Evolutionary conservation across 2,888 invertebrate genomes (phyloP).

Genomic region (Masnerella sp.): DNA sequence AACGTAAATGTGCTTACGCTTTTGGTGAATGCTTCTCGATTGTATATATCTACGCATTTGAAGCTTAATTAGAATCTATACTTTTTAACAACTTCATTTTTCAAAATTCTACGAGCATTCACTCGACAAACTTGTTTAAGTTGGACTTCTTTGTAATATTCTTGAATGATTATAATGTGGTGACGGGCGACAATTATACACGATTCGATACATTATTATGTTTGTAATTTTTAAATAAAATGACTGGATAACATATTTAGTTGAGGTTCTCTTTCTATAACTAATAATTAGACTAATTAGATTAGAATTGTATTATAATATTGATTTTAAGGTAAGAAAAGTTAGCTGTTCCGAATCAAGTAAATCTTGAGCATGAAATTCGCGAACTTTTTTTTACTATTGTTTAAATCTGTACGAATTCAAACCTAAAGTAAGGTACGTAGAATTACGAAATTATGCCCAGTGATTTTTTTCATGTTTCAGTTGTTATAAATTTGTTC

Average conservation of each 20-base stretch:
- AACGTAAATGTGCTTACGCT: constrained; percentile 54
- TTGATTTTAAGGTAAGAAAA: no score
- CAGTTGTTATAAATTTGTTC: no score
- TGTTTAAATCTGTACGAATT: no score
- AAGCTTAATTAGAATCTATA: constrained; percentile 37
- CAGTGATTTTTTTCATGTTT: no score
- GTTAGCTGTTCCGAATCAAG: no score
- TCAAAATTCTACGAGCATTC: constrained; percentile 37
- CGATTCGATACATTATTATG: constrained; percentile 32
- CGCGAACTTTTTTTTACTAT: no score
- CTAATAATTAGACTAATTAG: constrained; percentile 15
- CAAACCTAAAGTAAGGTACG: constrained; percentile 21
- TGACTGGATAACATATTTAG: constrained; percentile 38
- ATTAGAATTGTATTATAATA: no score
- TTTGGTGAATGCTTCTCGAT: constrained; percentile 54
- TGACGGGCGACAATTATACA: constrained; percentile 27
- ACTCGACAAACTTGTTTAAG: constrained; percentile 25
- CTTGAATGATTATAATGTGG: constrained; percentile 37
- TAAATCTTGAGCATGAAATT: no score
- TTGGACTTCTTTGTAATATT: constrained; percentile 25
- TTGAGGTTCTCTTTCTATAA: constrained; percentile 18
- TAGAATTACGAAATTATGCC: constrained; percentile 16
- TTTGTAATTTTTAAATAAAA: constrained; percentile 50
- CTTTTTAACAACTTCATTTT: constrained; percentile 16
- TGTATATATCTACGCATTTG: constrained; percentile 44